A percentile compares a stretch with the other conserved stretches of the same genome.
These are phyloP conservation scores for Trachelus troglodyta DNA, from an alignment of 2,888 invertebrate genomes.

Conservation along the genomic window DNA sequence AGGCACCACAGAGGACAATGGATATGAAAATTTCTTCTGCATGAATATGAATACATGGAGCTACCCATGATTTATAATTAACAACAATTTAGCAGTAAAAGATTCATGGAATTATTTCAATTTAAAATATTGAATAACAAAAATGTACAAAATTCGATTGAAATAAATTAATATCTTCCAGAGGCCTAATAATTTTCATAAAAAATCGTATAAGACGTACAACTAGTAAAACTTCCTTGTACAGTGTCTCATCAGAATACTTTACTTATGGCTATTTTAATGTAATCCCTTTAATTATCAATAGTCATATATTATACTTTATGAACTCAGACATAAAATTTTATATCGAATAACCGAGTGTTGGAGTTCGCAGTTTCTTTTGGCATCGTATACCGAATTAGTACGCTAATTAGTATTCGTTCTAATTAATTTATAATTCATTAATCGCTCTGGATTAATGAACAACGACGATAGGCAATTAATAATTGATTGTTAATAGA, in stretches of 20 bases:
- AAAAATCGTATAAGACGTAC: neutral
- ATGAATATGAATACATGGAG: neutral
- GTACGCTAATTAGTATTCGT: neutral
- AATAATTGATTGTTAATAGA: neutral
- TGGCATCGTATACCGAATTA: slow-evolving; percentile 7
- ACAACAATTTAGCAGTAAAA: neutral
- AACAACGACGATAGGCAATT: neutral
- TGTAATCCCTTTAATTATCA: slow-evolving; percentile 18
- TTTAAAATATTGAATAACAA: neutral
- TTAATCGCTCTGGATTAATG: neutral
- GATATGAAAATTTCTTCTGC: neutral
- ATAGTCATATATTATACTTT: slow-evolving; percentile 30
- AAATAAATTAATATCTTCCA: neutral
- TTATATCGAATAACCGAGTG: slow-evolving; percentile 25
- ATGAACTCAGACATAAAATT: slow-evolving; percentile 38
- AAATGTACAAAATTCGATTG: neutral
- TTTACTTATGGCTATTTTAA: slow-evolving; percentile 26
- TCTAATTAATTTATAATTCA: no score
- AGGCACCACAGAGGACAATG: no score
- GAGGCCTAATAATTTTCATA: neutral
- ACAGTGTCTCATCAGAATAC: slow-evolving; percentile 13
- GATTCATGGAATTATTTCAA: neutral
- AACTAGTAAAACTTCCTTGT: neutral
- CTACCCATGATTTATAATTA: neutral
- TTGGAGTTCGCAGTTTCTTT: slow-evolving; percentile 30